Evolutionary conservation across 2,113 vertebrate species (phyloP).

Genomic region (Perognathus longimembris): DNA sequence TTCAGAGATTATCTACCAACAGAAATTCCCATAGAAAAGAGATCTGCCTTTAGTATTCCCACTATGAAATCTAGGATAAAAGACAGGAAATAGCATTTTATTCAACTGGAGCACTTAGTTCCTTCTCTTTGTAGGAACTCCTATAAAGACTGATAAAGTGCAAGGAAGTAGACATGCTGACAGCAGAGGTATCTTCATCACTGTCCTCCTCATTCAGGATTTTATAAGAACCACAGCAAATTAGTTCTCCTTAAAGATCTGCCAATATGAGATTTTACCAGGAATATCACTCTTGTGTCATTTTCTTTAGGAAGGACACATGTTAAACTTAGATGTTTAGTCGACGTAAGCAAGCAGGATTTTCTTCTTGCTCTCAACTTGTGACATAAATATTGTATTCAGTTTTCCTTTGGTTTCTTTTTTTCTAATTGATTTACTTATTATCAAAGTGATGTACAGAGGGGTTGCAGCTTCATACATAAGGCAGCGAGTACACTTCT

Average conservation of each 20-base stretch:
- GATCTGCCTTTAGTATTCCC: background rate
- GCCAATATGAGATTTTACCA: fast-evolving
- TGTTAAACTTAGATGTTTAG: background rate
- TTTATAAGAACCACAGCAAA: background rate
- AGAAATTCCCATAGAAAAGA: background rate
- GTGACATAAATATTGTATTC: background rate
- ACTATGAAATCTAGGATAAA: background rate
- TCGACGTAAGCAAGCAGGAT: background rate
- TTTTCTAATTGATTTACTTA: too few relatives aligned
- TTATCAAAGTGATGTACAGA: too few relatives aligned
- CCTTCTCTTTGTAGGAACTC: background rate
- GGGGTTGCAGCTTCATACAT: too few relatives aligned
- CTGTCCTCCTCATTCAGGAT: background rate
- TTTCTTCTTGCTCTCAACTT: background rate
- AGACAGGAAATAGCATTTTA: background rate
- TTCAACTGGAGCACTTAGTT: background rate
- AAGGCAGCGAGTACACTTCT: too few relatives aligned
- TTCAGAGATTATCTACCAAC: background rate
- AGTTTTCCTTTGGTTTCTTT: background rate
- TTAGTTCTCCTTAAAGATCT: background rate
- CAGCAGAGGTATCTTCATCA: background rate
- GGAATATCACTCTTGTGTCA: background rate
- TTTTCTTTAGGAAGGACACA: background rate
- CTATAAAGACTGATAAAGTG: background rate
- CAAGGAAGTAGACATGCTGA: background rate